These are phyloP conservation scores for Muntiacus reevesi DNA, from an alignment of 2,113 vertebrate genomes.

Conservation along the genomic window DNA sequence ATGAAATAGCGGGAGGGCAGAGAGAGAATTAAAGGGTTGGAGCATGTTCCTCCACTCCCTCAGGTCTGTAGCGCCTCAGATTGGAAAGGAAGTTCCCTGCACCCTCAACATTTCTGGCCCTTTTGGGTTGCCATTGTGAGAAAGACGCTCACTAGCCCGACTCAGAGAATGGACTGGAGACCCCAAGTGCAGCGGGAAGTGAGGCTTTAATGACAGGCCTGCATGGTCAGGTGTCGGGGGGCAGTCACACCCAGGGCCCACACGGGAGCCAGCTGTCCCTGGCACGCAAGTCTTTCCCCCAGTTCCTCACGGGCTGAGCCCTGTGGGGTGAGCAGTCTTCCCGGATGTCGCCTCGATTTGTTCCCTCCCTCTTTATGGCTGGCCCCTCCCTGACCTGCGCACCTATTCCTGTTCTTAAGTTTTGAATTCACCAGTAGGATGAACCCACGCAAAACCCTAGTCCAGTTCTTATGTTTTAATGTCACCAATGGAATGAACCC, in stretches of 20 bases:
- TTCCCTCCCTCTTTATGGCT: neutral
- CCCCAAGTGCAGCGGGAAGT: neutral
- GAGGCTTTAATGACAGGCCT: neutral
- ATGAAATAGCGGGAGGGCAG: neutral
- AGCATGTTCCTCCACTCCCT: neutral
- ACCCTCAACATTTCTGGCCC: neutral
- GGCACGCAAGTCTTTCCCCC: neutral
- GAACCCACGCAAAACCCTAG: neutral
- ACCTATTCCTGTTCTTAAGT: neutral
- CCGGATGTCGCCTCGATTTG: rapidly evolving
- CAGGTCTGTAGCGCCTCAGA: neutral
- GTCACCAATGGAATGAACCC: neutral
- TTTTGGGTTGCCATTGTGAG: neutral
- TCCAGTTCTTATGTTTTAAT: neutral
- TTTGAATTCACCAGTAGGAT: neutral
- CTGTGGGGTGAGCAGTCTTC: neutral
- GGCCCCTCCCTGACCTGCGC: neutral
- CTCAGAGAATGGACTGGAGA: neutral
- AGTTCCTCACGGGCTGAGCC: neutral
- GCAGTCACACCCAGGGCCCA: neutral
- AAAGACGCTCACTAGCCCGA: neutral
- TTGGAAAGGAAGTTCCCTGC: neutral
- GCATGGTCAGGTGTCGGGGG: neutral
- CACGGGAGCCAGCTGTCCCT: neutral
- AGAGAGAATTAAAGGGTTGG: neutral